Base-by-base conservation (phyloP, 2,797 vertebrate genomes). In the Pseudotriccus pelzelni region DNA sequence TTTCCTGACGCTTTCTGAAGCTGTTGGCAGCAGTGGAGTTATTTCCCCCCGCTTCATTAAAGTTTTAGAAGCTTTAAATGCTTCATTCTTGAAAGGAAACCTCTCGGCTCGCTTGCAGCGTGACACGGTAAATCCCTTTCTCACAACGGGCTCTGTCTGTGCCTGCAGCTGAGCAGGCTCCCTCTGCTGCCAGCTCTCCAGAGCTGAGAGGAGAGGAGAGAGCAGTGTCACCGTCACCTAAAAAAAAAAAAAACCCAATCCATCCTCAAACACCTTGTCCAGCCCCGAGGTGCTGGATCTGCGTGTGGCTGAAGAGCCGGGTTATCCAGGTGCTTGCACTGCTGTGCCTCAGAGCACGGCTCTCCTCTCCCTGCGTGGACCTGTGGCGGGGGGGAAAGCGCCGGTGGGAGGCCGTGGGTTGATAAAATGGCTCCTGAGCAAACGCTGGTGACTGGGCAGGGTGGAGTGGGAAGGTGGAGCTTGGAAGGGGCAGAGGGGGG, bases 11-110 rank as follows among this genome's bases (percentile, higher is more conserved):
- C 34, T 84, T 91, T 86, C 68, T 43, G 43, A 88, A 91, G 85
- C 93, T 2, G 0, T 88, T 95, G 95, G 87, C 94, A 90, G 90
- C 50, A 59, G 63, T 1, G 10, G 83, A 90, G 87, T 73, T 94
- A 84, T 88, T 53, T 25, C 85, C 36, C 85, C 39, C 69, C 47
- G 80, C 94, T 93, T 93, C 90, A 88, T 96, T 94, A 94, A 94
- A 91, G 77, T 94, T 94, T 84, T 64, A 95, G 72, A 84, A 58
- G 85, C 90, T 95, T 90, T 90, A 94, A 96, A 93, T 69, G 88
- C 85, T 75, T 84, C 50, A 0, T 91, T 93, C 74, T 84, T 84
- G 85, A 88, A 88, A 88, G 85, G 94, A 95, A 86, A 93, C 69
- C 94, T 94, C 94, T 84, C 1, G 5, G 66, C 87, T 93, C 56